Evolutionary conservation across 2,888 invertebrate genomes (phyloP).

Genomic region (Lobophora halterata): DNA sequence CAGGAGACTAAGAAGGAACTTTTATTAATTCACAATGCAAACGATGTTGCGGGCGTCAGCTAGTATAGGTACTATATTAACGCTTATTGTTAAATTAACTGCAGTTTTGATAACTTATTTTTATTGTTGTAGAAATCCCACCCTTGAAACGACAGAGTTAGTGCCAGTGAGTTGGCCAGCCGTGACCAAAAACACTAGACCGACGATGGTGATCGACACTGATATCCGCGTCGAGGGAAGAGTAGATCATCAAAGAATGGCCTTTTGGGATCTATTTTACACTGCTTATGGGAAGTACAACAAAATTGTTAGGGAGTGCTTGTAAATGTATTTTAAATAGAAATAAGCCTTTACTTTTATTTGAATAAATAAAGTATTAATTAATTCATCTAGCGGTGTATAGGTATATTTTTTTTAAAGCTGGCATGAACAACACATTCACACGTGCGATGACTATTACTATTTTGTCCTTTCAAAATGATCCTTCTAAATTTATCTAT

Average conservation of each 20-base stretch:
- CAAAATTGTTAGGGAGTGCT: conserved; percentile 48
- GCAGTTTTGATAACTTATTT: conserved; percentile 3
- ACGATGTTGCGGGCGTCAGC: no score
- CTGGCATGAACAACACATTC: no score
- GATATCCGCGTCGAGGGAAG: conserved; percentile 50
- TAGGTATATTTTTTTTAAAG: no score
- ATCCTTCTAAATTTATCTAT: no score
- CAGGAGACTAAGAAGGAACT: no score
- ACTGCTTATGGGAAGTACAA: conserved; percentile 54
- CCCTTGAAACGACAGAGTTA: conserved; percentile 45
- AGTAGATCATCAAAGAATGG: conserved; percentile 58
- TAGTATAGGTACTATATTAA: no score
- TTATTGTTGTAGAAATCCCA: conserved; percentile 53
- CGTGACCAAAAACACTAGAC: conserved; percentile 45
- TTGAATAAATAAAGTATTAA: no score
- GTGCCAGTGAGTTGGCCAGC: conserved; percentile 57
- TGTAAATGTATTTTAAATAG: conserved; percentile 13
- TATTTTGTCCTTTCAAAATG: no score
- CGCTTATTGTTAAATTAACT: neutral
- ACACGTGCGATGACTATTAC: no score
- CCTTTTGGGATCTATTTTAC: conserved; percentile 72
- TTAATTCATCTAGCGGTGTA: no score
- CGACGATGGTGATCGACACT: conserved; percentile 57
- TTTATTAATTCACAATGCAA: no score
- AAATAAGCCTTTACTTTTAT: no score